Evolutionary conservation across 1,140 invertebrate genomes (phyloP).

Genomic region (Drosophila athabasca): DNA sequence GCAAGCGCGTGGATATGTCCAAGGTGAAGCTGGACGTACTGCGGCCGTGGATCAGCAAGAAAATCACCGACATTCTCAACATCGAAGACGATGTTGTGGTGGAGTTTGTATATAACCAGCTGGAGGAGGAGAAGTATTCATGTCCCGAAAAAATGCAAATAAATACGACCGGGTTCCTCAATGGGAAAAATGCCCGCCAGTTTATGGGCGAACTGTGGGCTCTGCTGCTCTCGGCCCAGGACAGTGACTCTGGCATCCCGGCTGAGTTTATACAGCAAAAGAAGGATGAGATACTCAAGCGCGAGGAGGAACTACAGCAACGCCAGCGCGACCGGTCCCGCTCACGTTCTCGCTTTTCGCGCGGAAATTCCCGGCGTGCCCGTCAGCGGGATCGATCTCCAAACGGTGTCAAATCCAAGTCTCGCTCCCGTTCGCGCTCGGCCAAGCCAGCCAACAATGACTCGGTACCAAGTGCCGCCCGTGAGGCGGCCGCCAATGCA

Average conservation of each 20-base stretch:
- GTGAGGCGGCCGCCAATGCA: slow-evolving; percentile 72
- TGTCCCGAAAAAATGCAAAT: slow-evolving; percentile 99
- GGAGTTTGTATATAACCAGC: slow-evolving; percentile 99
- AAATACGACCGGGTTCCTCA: slow-evolving; percentile 99
- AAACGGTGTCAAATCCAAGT: slow-evolving; percentile 37
- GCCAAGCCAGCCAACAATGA: slow-evolving; percentile 55
- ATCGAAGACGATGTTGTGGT: slow-evolving; percentile 99
- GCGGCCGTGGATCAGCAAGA: slow-evolving; percentile 99
- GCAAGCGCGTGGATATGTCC: slow-evolving; percentile 98
- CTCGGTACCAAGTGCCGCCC: slow-evolving; percentile 53
- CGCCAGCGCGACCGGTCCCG: slow-evolving; percentile 64
- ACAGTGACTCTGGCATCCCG: slow-evolving; percentile 96
- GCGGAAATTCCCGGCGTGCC: slow-evolving; percentile 48
- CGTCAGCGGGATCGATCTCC: slow-evolving; percentile 49
- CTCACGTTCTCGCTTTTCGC: slow-evolving; percentile 49
- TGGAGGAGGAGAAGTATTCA: slow-evolving; percentile 95
- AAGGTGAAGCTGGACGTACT: slow-evolving; percentile 99
- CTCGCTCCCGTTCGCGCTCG: slow-evolving; percentile 59
- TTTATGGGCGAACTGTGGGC: slow-evolving; percentile 99
- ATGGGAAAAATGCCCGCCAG: slow-evolving; percentile 97
- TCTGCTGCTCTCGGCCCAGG: slow-evolving; percentile 96
- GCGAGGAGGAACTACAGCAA: slow-evolving; percentile 85
- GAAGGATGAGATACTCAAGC: slow-evolving; percentile 97
- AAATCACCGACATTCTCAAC: slow-evolving; percentile 96
- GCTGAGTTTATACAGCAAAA: slow-evolving; percentile 96